Evolutionary conservation across 2,888 invertebrate species (phyloP).

Genomic region (Andrena bicolor): DNA sequence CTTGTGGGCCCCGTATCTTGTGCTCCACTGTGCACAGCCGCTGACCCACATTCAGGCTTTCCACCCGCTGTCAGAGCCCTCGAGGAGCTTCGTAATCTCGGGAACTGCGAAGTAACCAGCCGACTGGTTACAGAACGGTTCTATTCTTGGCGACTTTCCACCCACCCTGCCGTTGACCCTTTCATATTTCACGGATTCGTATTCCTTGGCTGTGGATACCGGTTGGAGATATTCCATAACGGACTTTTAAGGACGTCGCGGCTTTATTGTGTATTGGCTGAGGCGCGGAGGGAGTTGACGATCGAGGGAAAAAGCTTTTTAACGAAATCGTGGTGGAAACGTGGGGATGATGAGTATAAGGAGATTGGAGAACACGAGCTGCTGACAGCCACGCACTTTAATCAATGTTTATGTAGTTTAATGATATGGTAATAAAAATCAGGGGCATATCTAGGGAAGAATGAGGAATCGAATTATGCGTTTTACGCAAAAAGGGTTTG

Average conservation of each 20-base stretch:
- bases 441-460: too few species aligned
- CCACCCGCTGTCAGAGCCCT: slow-evolving; percentile 60
- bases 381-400: too few species aligned
- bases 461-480: too few species aligned
- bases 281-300: not conserved
- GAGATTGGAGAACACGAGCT: too few species aligned
- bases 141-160: slow-evolving; percentile 69
- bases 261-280: not conserved
- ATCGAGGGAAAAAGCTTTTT: too few species aligned
- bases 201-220: slow-evolving; percentile 25
- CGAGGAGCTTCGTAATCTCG: slow-evolving; percentile 69
- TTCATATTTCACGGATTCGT: slow-evolving; percentile 44
- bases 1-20: slow-evolving; percentile 55
- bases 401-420: too few species aligned
- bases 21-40: slow-evolving; percentile 47
- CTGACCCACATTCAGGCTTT: slow-evolving; percentile 72
- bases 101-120: slow-evolving; percentile 61
- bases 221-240: slow-evolving; percentile 5
- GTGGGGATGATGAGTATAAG: too few species aligned
- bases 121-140: slow-evolving; percentile 52
- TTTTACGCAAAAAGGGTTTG: too few species aligned
- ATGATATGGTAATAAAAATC: too few species aligned
- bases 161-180: slow-evolving; percentile 71
- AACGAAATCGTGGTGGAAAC: too few species aligned
- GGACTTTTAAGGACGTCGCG: not conserved